Conservation (phyloP, 2,888 invertebrate genomes). For the Volucella zonaria region DNA sequence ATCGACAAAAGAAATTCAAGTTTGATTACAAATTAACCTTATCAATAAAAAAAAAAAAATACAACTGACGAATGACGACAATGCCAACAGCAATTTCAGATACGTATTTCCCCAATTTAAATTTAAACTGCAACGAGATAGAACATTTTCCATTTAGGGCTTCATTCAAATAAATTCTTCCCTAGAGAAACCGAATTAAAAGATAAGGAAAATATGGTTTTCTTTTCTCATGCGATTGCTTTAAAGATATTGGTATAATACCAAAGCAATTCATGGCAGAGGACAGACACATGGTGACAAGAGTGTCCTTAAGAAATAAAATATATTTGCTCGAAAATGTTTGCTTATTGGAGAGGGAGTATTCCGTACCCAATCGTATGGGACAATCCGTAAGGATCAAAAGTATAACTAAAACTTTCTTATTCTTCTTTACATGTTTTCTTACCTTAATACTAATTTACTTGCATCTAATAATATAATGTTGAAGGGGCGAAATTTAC, state of each 20-base stretch:
- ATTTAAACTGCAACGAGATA: constrained; percentile 26
- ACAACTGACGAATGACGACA: not conserved
- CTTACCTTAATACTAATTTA: not conserved
- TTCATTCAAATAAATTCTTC: constrained; percentile 9
- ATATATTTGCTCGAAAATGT: constrained; percentile 22
- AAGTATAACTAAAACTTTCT: not conserved
- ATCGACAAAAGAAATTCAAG: too few species aligned
- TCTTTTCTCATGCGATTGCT: constrained; percentile 28
- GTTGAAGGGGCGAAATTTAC: too few species aligned
- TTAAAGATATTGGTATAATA: not conserved
- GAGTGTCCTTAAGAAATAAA: constrained; percentile 23
- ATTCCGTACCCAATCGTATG: constrained; percentile 2
- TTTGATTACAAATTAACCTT: too few species aligned
- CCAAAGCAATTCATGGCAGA: not conserved
- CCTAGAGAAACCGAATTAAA: constrained; percentile 18
- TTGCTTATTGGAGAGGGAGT: constrained; percentile 3
- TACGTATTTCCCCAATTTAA: constrained; percentile 31
- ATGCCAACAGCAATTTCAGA: constrained; percentile 8
- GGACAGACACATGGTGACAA: constrained; percentile 19
- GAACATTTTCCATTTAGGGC: constrained; percentile 24
- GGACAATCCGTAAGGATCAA: not conserved
- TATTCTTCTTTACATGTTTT: constrained; percentile 7
- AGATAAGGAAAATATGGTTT: constrained; percentile 21
- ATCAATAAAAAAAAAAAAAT: not conserved
- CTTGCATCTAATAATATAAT: too few species aligned